A percentile compares a stretch with the other conserved stretches of the same genome.
These are phyloP conservation scores for Acanthornis magna DNA, from an alignment of 2,797 vertebrate species.

Conservation along the genomic window DNA sequence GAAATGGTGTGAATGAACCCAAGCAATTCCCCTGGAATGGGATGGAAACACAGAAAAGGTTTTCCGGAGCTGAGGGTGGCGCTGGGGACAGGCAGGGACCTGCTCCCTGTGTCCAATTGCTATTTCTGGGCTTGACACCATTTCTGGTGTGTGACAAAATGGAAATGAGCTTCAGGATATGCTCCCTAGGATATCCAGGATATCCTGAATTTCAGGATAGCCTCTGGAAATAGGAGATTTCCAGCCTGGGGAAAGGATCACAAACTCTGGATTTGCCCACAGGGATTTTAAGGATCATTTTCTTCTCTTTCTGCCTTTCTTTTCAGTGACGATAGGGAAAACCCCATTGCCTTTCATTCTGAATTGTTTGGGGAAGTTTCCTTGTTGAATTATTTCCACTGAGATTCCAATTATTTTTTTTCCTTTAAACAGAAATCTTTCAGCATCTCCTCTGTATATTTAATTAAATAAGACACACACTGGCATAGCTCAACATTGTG, in stretches of 20 bases:
- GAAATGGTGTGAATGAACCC: background rate
- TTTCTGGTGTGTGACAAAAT: background rate
- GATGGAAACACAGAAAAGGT: background rate
- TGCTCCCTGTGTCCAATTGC: accelerated
- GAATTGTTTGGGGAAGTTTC: background rate
- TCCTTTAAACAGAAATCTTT: background rate
- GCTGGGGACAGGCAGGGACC: background rate
- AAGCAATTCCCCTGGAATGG: accelerated
- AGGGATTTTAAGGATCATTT: background rate
- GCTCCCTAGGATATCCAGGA: background rate
- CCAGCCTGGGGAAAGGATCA: background rate
- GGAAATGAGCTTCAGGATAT: background rate
- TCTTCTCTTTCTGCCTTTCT: background rate
- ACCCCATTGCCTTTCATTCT: background rate
- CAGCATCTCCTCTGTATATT: background rate
- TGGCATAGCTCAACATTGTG: background rate
- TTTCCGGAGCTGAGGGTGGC: background rate
- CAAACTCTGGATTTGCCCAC: background rate
- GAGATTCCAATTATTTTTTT: background rate
- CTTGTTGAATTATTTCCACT: background rate
- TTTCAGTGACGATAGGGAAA: background rate
- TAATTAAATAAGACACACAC: background rate
- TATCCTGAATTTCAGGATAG: too few relatives aligned
- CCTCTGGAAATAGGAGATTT: background rate
- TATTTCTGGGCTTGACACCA: background rate